Conservation (phyloP, 92 coral and sea anemone genomes). For the Siderastrea radians region DNA sequence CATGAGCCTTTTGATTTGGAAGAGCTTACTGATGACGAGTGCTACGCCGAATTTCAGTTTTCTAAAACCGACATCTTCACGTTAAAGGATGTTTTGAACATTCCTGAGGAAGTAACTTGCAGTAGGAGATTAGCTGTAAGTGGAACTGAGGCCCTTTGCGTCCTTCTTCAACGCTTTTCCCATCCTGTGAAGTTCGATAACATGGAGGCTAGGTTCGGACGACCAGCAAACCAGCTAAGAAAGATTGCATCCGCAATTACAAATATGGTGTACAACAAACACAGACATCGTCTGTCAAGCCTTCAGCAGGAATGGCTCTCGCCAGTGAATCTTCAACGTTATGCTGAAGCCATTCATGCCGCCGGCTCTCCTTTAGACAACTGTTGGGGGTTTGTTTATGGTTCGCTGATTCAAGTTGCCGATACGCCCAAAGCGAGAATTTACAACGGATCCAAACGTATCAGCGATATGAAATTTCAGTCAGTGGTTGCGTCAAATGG, state of each 20-base stretch:
- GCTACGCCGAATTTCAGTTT: no score
- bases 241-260: conserved; percentile 19
- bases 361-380: conserved; percentile 43
- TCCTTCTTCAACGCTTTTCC: conserved; percentile 26
- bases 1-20: no score
- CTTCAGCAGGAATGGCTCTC: conserved; percentile 48
- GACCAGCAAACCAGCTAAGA: conserved; percentile 53
- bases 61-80: no score
- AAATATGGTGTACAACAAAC: conserved; percentile 14
- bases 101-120: no score
- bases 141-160: conserved; percentile 4
- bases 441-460: conserved; percentile 46
- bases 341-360: conserved; percentile 46
- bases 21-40: no score
- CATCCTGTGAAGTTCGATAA: conserved; percentile 12
- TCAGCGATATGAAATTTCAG: conserved; percentile 49
- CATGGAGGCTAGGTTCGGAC: conserved; percentile 26
- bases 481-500: conserved; percentile 60
- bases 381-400: conserved; percentile 46
- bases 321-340: conserved; percentile 28
- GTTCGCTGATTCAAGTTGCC: conserved; percentile 38
- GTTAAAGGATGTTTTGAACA: no score
- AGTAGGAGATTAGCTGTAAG: not conserved
- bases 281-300: conserved; percentile 23
- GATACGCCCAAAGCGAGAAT: conserved; percentile 33